Evolutionary conservation across 2,888 invertebrate species (phyloP), one percentile per base, ranked within the genome.

Genomic region (Cheilosia grossa): DNA sequence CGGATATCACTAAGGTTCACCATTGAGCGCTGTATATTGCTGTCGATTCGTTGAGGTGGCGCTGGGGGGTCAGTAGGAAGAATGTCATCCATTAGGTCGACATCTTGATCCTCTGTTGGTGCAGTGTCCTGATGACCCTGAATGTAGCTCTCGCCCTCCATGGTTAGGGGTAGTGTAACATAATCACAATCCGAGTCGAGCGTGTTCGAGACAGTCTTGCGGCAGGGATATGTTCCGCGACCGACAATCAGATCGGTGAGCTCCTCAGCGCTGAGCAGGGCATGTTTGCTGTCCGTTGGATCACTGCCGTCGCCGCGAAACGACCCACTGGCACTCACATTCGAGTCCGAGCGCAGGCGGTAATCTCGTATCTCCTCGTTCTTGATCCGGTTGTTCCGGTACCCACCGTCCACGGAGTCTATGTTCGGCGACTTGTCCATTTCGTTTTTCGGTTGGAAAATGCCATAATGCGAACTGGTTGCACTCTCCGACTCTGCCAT

Each of bases 101-200:
- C 93, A 42, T 88, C 87, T 9, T 89, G 88, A 80, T 94, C 93
- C 79, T 93, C 94, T 2, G 93, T 93, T n/a, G 94, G 94, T 40
- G 94, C 94, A 13, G 93, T 94, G 87, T 94, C 94, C 89, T 94
- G 93, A 86, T 94, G 93, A 1, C 94, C 94, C 87, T 93, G 93
- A 82, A 94, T 92, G 89, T 94, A 94, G 89, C 94, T 94, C 87
- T 93, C 93, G 24, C 94, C 93, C 56, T 89, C 90, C 90, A 94
- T 93, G 0, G 94, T 93, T 66, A 94, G 88, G 2, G 95, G 95
- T 89, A 97, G 92, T 81, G 97, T 96, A 1, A 97, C 97, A 90
- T 98, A 98, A 91, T 98, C 97, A 33, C 97, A 97, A 89, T 97
- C 97, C 0, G 97, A 97, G 90, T 97, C 97, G 89, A 97, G 93